These are phyloP conservation scores for Conopomorpha cramerella DNA, from an alignment of 1,140 invertebrate genomes.

Conservation along the genomic window DNA sequence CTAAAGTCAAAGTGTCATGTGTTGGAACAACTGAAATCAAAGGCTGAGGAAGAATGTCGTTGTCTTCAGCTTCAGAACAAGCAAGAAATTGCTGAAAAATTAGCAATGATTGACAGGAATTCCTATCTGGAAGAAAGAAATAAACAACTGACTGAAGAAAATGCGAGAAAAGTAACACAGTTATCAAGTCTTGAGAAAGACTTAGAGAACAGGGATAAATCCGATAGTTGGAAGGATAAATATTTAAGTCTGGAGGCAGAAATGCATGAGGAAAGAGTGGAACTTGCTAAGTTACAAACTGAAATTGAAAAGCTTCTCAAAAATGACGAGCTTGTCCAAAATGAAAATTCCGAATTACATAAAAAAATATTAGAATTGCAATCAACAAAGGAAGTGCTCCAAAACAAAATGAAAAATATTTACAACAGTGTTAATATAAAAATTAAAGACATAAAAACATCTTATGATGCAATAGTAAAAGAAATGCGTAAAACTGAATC, in stretches of 20 bases:
- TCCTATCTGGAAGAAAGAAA: slow-evolving; percentile 48
- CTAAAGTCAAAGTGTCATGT: slow-evolving; percentile 26
- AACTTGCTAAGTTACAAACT: slow-evolving; percentile 44
- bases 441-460: slow-evolving; percentile 13
- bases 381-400: slow-evolving; percentile 17
- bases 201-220: slow-evolving; percentile 23
- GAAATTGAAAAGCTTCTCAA: slow-evolving; percentile 50
- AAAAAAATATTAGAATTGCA: slow-evolving; percentile 18
- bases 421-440: slow-evolving; percentile 11
- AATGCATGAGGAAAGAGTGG: slow-evolving; percentile 51
- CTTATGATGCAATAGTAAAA: slow-evolving; percentile 13
- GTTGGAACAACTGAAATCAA: slow-evolving; percentile 29
- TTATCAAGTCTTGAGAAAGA: slow-evolving; percentile 37
- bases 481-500: too few relatives aligned
- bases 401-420: slow-evolving; percentile 11
- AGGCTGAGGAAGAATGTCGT: slow-evolving; percentile 48
- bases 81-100: slow-evolving; percentile 55
- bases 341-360: slow-evolving; percentile 26
- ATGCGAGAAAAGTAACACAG: slow-evolving; percentile 40
- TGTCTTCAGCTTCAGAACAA: slow-evolving; percentile 51
- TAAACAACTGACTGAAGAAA: slow-evolving; percentile 43
- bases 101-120: slow-evolving; percentile 56
- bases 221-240: slow-evolving; percentile 35
- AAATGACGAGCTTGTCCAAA: slow-evolving; percentile 37
- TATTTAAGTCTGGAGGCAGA: slow-evolving; percentile 34